phyloP scores from a whole-genome alignment of 2,888 invertebrate species.

The Apotomis capreana region DNA sequence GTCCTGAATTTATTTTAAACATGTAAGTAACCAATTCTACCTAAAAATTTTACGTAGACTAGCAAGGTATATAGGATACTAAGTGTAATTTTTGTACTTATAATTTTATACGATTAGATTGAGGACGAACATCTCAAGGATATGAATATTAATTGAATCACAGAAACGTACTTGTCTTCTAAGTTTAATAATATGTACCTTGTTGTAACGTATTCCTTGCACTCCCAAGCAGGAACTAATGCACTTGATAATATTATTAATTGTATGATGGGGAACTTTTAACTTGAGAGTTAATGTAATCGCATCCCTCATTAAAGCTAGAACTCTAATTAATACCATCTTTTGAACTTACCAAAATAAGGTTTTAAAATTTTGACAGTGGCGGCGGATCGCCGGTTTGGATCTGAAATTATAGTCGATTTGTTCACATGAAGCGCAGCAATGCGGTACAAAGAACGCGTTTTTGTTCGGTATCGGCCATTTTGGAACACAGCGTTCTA shows the following conservation, averaged over 20 bases:
- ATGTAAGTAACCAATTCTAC: too few species aligned
- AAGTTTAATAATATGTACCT: background rate
- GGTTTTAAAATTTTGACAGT: constrained; percentile 58
- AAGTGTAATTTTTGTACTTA: too few species aligned
- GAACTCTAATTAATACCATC: background rate
- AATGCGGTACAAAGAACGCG: constrained; percentile 56
- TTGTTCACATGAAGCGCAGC: constrained; percentile 59
- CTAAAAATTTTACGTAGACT: too few species aligned
- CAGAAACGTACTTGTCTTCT: background rate
- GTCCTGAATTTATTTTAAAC: too few species aligned
- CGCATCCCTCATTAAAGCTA: background rate
- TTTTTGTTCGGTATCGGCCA: constrained; percentile 53
- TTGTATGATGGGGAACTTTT: background rate
- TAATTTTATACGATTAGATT: too few species aligned
- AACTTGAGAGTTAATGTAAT: background rate
- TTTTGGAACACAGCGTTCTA: constrained; percentile 48
- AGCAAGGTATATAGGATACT: too few species aligned
- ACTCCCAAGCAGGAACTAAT: background rate
- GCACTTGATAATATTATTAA: constrained; percentile 37
- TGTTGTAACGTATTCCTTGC: background rate
- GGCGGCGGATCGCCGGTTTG: constrained; percentile 55
- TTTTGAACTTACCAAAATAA: constrained; percentile 36
- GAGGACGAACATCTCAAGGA: too few species aligned
- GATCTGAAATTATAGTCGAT: constrained; percentile 57
- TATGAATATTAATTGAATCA: too few species aligned